Evolutionary conservation across 1,140 invertebrate species (phyloP).

Genomic region (Ceratina australensis): DNA sequence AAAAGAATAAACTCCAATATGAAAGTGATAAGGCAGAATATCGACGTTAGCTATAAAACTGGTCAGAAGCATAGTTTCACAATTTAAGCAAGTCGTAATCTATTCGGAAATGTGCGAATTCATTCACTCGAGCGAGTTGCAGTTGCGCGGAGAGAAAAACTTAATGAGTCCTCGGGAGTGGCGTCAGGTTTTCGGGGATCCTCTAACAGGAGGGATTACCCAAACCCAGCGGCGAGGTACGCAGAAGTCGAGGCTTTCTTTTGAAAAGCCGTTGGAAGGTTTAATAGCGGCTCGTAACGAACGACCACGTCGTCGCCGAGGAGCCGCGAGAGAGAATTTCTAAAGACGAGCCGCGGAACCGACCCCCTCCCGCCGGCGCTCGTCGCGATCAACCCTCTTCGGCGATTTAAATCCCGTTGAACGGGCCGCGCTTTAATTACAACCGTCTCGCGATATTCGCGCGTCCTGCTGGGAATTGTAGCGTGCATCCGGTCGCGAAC

Average conservation of each 20-base stretch:
- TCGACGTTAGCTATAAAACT: no score
- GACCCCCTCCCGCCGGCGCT: not conserved
- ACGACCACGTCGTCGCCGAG: slow-evolving; percentile 12
- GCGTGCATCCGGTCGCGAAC: not conserved
- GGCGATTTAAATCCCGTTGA: slow-evolving; percentile 30
- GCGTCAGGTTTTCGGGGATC: slow-evolving; percentile 8
- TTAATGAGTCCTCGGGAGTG: not conserved
- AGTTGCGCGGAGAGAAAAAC: not conserved
- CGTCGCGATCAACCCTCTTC: slow-evolving; percentile 12
- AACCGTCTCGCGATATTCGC: not conserved
- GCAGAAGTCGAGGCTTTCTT: slow-evolving; percentile 3
- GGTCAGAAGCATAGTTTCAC: no score
- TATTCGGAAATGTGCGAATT: no score
- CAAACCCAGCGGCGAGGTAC: not conserved
- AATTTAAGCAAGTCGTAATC: no score
- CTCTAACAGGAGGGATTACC: slow-evolving; percentile 19
- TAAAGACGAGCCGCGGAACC: slow-evolving; percentile 1
- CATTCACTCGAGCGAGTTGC: no score
- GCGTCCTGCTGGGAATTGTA: not conserved
- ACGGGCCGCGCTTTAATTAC: slow-evolving; percentile 34
- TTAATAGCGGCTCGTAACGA: slow-evolving; percentile 30
- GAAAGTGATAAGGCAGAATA: no score
- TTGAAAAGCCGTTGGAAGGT: slow-evolving; percentile 11
- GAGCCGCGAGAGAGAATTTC: slow-evolving; percentile 11
- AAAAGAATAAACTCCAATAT: no score